Evolutionary conservation across 2,113 vertebrate species (phyloP).

Genomic region (Litocranius walleri): DNA sequence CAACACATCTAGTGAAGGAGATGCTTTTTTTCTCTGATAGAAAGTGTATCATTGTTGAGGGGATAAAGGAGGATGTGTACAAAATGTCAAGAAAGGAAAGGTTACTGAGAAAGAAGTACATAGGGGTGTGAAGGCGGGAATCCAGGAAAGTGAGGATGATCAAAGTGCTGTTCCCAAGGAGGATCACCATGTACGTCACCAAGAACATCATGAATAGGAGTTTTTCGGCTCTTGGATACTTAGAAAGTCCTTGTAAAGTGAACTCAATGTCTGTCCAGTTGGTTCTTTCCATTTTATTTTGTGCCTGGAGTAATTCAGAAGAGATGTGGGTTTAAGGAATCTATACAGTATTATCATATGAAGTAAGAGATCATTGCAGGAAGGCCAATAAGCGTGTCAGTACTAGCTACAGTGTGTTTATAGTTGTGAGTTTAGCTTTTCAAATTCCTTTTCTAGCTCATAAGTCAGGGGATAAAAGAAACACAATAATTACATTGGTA

Average conservation of each 20-base stretch:
- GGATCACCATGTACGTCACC: slow-evolving; percentile 43
- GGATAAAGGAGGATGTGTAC: slow-evolving; percentile 51
- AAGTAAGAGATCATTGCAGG: neutral
- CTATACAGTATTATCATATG: neutral
- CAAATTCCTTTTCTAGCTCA: neutral
- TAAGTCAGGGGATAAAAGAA: neutral
- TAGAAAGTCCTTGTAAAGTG: slow-evolving; percentile 51
- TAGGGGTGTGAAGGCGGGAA: slow-evolving; percentile 31
- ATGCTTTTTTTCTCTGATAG: slow-evolving; percentile 48
- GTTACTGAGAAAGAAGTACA: slow-evolving; percentile 67
- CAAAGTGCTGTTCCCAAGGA: slow-evolving; percentile 52
- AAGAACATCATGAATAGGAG: slow-evolving; percentile 31
- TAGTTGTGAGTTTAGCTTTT: neutral
- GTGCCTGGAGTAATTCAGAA: neutral
- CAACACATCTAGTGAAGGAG: slow-evolving; percentile 45
- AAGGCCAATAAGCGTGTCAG: neutral
- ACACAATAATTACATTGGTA: neutral
- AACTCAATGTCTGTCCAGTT: slow-evolving; percentile 49
- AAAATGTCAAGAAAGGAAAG: slow-evolving; percentile 59
- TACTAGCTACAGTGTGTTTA: neutral
- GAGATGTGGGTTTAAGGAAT: neutral
- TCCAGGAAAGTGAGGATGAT: slow-evolving; percentile 32
- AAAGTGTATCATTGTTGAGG: slow-evolving; percentile 53
- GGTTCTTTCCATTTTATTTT: neutral
- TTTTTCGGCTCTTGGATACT: slow-evolving; percentile 30